Base-by-base conservation (phyloP, 2,888 invertebrate species). In the Lasioglossum figueresi region DNA sequence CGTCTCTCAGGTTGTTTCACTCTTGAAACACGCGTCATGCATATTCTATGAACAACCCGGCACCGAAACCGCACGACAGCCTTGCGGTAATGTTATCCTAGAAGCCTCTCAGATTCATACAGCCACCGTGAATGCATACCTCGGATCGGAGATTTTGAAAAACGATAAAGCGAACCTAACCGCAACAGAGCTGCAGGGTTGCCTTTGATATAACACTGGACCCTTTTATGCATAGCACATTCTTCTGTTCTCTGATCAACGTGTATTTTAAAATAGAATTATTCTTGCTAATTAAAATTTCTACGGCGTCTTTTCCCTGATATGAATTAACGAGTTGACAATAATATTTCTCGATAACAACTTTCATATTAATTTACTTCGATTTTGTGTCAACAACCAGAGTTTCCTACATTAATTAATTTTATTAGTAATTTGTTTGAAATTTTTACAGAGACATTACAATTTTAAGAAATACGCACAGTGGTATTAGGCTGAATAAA, bases 11-110 rank as follows among this genome's bases (percentile, higher is more conserved):
- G 90, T 88, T 90, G 89, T 92, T 93, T 91, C 93, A 91, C 91
- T 92, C 92, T 93, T 91, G 74, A 48, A 85, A 86, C 80, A 85
- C 74, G 85, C 91, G 89, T 88, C 91, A 93, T 94, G 93, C 92
- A 93, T 94, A 94, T 94, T 93, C 92, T 92, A 94, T 93, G 91
- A 90, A 90, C 88, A 88, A 91, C 87, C 91, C 88, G 56, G 91
- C 91, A 90, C 91, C 80, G 85, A 92, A 93, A 93, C 93, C 93
- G 83, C 92, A 91, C 86, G 85, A 81, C 87, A 91, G 89, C 90
- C 91, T 91, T 90, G 91, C 84, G 91, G 92, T 91, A 86, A 90
- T 91, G 92, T 91, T 91, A 92, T 85, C 91, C 86, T 82, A 86
- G 88, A 88, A 89, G 87, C 89, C 86, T 81, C 83, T 76, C 56